Conservation (phyloP, 2,888 invertebrate species). For the Apamea anceps region DNA sequence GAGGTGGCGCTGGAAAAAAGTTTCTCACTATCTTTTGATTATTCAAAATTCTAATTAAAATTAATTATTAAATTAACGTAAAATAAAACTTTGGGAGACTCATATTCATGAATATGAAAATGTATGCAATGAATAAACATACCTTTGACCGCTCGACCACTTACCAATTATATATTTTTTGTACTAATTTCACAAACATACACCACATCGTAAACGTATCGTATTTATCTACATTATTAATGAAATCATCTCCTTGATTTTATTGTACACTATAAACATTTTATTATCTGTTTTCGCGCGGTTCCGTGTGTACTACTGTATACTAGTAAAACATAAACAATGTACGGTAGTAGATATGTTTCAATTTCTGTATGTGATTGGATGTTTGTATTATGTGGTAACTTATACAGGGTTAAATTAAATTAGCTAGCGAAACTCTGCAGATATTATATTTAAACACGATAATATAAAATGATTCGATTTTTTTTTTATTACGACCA, state of each 20-base stretch:
- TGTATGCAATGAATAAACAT: not conserved
- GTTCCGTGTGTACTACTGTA: slow-evolving; percentile 57
- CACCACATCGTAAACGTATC: slow-evolving; percentile 69
- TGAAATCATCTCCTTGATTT: slow-evolving; percentile 79
- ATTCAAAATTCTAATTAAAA: not conserved
- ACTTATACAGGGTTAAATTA: not conserved
- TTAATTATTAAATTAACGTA: no score
- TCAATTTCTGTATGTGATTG: slow-evolving; percentile 51
- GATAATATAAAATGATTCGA: not conserved
- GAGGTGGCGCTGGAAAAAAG: no score
- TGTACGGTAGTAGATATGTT: slow-evolving; percentile 48
- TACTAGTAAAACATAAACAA: slow-evolving; percentile 59
- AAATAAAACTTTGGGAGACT: not conserved
- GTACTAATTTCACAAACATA: slow-evolving; percentile 36
- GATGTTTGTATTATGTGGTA: slow-evolving; percentile 21
- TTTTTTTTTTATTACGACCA: no score
- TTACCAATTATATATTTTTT: not conserved
- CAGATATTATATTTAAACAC: not conserved
- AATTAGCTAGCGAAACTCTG: not conserved
- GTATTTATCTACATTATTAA: slow-evolving; percentile 72
- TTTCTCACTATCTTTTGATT: not conserved
- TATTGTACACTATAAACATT: slow-evolving; percentile 80
- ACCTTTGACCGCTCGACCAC: not conserved
- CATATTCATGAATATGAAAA: not conserved
- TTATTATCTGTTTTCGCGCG: slow-evolving; percentile 74